phyloP scores from a whole-genome alignment of 2,888 invertebrate genomes.

The Gnatocerus cornutus region DNA sequence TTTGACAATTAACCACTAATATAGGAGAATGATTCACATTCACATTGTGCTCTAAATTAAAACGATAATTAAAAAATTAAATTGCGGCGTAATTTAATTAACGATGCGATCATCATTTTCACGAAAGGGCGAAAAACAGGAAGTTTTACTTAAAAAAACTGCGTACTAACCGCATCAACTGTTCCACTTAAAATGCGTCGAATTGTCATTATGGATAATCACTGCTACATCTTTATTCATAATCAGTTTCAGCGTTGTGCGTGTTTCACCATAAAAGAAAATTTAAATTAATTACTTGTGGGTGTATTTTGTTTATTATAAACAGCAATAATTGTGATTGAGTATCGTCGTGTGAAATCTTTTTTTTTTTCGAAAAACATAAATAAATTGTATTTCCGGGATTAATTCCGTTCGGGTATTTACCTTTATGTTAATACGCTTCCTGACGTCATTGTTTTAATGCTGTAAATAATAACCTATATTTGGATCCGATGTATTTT shows the following conservation, averaged over 20 bases:
- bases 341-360: slow-evolving; percentile 6
- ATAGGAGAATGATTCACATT: slow-evolving; percentile 18
- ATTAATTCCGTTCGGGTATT: neutral
- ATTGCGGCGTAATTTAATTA: slow-evolving; percentile 13
- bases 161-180: neutral
- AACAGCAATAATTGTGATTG: no score
- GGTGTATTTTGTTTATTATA: no score
- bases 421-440: neutral
- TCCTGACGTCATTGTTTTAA: neutral
- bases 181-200: no score
- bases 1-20: neutral
- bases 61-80: slow-evolving; percentile 13
- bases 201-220: no score
- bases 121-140: slow-evolving; percentile 19
- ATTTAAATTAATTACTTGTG: slow-evolving; percentile 13
- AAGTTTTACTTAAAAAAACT: slow-evolving; percentile 15
- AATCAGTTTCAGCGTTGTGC: neutral
- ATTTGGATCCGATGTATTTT: neutral
- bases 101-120: slow-evolving; percentile 6
- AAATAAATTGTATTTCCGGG: neutral
- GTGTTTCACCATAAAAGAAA: slow-evolving; percentile 15
- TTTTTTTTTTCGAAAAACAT: neutral
- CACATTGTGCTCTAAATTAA: slow-evolving; percentile 15
- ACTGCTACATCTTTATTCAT: no score
- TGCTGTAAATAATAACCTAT: neutral